A percentile compares a stretch with the other conserved stretches of the same genome.
These are phyloP conservation scores for Urocynchramus pylzowi DNA, from an alignment of 2,113 vertebrate species.

Conservation along the genomic window DNA sequence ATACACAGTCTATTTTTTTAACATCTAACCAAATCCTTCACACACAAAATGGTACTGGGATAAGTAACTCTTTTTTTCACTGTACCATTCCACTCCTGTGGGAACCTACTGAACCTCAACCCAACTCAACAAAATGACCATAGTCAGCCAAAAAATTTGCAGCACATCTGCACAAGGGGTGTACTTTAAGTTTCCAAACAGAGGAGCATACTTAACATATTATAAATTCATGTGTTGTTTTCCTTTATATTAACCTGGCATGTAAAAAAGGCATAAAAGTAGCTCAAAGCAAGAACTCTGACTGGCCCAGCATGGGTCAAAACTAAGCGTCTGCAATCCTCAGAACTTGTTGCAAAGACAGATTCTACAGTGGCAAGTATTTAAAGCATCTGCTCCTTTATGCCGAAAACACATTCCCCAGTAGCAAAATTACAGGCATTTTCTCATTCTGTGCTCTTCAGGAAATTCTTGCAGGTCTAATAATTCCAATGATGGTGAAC, in stretches of 20 bases:
- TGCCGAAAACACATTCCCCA: background rate
- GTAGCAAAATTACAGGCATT: constrained; percentile 2
- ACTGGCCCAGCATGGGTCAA: rapidly evolving
- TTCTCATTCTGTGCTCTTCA: background rate
- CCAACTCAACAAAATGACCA: background rate
- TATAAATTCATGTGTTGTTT: background rate
- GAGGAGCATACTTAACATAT: background rate
- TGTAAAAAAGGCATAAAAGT: background rate
- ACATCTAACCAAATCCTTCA: background rate
- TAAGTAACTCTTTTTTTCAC: background rate
- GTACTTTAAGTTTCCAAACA: background rate
- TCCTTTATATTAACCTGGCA: background rate
- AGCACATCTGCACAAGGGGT: background rate
- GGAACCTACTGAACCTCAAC: background rate
- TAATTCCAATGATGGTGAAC: background rate
- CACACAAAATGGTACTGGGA: background rate
- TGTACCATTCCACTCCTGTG: background rate
- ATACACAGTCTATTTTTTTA: background rate
- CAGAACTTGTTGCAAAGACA: background rate
- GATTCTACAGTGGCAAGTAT: background rate
- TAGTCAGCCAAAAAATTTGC: background rate
- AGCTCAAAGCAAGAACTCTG: background rate
- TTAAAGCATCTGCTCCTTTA: background rate
- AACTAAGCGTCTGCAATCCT: background rate
- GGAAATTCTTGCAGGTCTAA: background rate